A percentile compares a stretch with the other conserved stretches of the same genome.
phyloP scores from a whole-genome alignment of 2,888 invertebrate genomes.

The Nephrocerus scutellatus region DNA sequence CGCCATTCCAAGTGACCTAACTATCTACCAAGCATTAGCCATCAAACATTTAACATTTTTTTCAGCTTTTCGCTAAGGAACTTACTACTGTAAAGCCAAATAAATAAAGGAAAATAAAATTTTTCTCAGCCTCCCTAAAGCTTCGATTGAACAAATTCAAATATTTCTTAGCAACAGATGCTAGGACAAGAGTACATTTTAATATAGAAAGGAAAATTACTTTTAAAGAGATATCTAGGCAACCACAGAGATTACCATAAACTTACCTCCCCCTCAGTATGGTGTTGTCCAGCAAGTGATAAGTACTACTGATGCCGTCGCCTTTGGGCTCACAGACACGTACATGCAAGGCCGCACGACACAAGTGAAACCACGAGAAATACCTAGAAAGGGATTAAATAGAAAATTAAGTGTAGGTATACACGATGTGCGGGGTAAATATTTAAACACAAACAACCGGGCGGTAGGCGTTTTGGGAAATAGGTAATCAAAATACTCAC shows the following conservation, averaged over 20 bases:
- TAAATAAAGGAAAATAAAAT: too few species aligned
- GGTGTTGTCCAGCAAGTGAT: conserved; percentile 54
- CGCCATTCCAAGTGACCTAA: too few species aligned
- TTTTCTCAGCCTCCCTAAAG: too few species aligned
- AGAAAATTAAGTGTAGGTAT: not conserved
- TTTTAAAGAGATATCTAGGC: not conserved
- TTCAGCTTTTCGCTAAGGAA: too few species aligned
- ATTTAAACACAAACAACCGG: conserved; percentile 2
- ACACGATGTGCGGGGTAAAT: not conserved
- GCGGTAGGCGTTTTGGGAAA: not conserved
- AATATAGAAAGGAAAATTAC: not conserved
- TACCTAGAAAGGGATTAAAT: conserved; percentile 45
- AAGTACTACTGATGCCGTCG: conserved; percentile 55
- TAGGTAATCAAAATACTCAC: conserved; percentile 43
- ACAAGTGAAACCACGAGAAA: conserved; percentile 55
- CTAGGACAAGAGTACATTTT: too few species aligned
- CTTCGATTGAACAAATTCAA: too few species aligned
- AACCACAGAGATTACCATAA: not conserved
- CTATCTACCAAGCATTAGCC: too few species aligned
- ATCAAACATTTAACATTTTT: too few species aligned
- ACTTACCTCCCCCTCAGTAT: conserved; percentile 51
- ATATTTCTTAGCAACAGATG: too few species aligned
- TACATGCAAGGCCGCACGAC: conserved; percentile 52
- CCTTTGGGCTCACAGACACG: conserved; percentile 54
- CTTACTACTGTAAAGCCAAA: too few species aligned